A percentile compares a stretch with the other conserved stretches of the same genome.
Conservation (phyloP, 2,888 invertebrate genomes). For the Falcaria lacertinaria region DNA sequence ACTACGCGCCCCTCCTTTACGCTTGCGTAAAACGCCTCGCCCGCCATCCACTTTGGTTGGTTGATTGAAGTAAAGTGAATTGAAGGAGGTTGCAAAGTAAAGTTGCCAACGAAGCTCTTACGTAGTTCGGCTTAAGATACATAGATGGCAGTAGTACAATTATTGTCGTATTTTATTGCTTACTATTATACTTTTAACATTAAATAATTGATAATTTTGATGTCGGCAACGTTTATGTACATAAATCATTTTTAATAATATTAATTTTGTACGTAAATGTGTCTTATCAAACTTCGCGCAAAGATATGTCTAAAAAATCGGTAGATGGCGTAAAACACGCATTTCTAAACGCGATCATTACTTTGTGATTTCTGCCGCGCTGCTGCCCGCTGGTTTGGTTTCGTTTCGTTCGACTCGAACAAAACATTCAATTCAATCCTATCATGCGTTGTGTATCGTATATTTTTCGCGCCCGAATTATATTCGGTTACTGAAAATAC, state of each 20-base stretch:
- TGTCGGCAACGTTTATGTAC: too few relatives aligned
- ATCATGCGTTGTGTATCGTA: slow-evolving; percentile 53
- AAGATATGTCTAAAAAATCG: too few relatives aligned
- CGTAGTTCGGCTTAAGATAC: slow-evolving; percentile 8
- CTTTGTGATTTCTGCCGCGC: too few relatives aligned
- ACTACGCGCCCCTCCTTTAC: slow-evolving; percentile 59
- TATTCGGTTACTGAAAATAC: slow-evolving; percentile 37
- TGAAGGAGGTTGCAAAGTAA: slow-evolving; percentile 1
- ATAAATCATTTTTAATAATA: too few relatives aligned
- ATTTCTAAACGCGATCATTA: slow-evolving; percentile 51
- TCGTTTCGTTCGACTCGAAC: slow-evolving; percentile 30
- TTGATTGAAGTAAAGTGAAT: too few relatives aligned
- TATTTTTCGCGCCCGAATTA: slow-evolving; percentile 61
- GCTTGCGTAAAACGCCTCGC: slow-evolving; percentile 56
- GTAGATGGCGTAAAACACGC: slow-evolving; percentile 38
- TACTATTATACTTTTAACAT: neutral
- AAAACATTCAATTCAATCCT: slow-evolving; percentile 62
- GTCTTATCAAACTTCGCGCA: too few relatives aligned
- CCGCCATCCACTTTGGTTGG: slow-evolving; percentile 43
- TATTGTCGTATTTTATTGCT: neutral
- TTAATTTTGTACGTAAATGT: too few relatives aligned
- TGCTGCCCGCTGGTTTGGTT: slow-evolving; percentile 6
- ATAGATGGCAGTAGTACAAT: slow-evolving; percentile 26
- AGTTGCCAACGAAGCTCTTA: slow-evolving; percentile 13
- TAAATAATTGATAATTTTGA: too few relatives aligned